phyloP scores from a whole-genome alignment of 2,888 invertebrate species.

The Sericinus montela region DNA sequence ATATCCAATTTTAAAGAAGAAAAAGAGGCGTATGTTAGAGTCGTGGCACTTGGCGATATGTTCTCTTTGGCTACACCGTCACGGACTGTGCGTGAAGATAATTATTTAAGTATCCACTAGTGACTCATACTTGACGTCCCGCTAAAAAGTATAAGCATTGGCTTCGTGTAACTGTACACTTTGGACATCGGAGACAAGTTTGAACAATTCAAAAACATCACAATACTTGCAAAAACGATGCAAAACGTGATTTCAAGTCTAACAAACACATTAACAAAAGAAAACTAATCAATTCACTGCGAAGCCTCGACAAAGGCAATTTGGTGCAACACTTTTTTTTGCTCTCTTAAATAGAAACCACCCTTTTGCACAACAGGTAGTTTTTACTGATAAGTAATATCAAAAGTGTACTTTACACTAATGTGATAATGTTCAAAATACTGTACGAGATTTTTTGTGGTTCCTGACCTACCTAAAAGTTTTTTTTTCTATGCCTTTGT shows the following conservation, averaged over 20 bases:
- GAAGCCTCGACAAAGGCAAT: slow-evolving; percentile 17
- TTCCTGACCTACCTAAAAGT: slow-evolving; percentile 22
- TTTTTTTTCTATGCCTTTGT: slow-evolving; percentile 21
- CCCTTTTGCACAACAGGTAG: slow-evolving; percentile 27
- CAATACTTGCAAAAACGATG: slow-evolving; percentile 1
- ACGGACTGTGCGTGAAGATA: too few species aligned
- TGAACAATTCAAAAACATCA: not conserved
- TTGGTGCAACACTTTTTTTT: slow-evolving; percentile 17
- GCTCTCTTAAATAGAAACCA: slow-evolving; percentile 18
- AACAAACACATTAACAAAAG: slow-evolving; percentile 12
- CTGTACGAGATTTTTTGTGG: not conserved
- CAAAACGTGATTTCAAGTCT: slow-evolving; percentile 4
- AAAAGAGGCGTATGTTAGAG: too few species aligned
- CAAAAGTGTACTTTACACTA: not conserved
- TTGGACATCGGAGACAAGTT: too few species aligned
- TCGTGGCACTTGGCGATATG: too few species aligned
- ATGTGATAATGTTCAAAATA: not conserved
- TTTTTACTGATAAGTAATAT: not conserved
- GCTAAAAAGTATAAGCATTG: too few species aligned
- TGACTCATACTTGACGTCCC: too few species aligned
- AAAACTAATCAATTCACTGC: slow-evolving; percentile 20
- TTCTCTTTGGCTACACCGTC: too few species aligned
- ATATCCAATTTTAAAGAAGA: too few species aligned
- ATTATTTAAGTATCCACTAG: too few species aligned
- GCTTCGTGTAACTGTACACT: too few species aligned